Percentiles rank a stretch among this genome's conserved stretches.
phyloP scores from a whole-genome alignment of 2,113 vertebrate genomes.

The Sphyrna mokarran region DNA sequence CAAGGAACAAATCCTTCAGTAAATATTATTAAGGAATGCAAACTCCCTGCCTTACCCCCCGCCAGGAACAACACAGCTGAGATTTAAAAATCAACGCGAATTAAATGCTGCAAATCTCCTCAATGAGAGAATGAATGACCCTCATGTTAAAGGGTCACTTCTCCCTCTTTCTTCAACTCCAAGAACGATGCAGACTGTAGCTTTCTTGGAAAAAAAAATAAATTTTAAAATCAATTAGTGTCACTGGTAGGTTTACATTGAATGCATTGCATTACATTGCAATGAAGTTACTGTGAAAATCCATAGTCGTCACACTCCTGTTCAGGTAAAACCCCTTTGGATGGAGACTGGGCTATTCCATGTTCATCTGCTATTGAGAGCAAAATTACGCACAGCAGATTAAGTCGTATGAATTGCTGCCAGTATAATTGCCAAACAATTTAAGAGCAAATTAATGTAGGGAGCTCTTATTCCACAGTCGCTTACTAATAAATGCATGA shows the following conservation, averaged over 20 bases:
- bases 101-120: neutral
- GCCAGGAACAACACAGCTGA: neutral
- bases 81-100: neutral
- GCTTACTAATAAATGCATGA: neutral
- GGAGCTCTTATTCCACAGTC: neutral
- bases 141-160: neutral
- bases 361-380: neutral
- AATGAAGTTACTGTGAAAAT: no score
- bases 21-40: neutral
- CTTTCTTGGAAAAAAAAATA: neutral
- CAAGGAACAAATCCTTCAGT: neutral
- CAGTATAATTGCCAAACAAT: constrained; percentile 19
- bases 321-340: neutral
- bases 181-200: no score
- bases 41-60: neutral
- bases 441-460: constrained; percentile 18
- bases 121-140: neutral
- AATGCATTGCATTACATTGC: no score
- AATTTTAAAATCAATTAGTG: no score
- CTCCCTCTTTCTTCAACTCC: neutral
- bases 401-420: neutral
- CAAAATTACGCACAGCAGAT: neutral
- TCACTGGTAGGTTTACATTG: no score
- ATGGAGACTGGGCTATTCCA: constrained; percentile 2
- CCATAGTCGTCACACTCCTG: no score